These are phyloP conservation scores for Brevipalpus yothersi DNA, from an alignment of 1,140 invertebrate genomes.

Conservation along the genomic window DNA sequence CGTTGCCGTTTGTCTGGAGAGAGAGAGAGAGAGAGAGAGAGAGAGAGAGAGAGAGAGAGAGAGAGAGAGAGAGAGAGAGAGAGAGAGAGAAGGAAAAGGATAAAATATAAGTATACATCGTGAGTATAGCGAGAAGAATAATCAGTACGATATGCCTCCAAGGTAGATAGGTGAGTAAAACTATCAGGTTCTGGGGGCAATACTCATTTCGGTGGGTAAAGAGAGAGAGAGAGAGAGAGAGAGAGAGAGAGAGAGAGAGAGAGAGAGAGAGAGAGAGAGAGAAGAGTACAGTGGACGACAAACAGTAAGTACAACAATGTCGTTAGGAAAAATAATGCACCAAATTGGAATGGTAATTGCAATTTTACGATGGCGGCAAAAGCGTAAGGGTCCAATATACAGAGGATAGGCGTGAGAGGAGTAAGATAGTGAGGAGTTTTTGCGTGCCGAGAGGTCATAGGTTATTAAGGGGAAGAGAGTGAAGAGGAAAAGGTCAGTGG, in stretches of 20 bases:
- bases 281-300: neutral
- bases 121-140: neutral
- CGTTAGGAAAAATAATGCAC: neutral
- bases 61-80: too few relatives aligned
- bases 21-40: too few relatives aligned
- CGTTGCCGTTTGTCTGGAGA: constrained; percentile 56
- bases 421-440: too few relatives aligned
- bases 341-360: neutral
- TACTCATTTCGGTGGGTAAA: neutral
- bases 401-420: constrained; percentile 14
- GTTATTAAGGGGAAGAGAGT: too few relatives aligned
- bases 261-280: neutral
- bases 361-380: neutral
- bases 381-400: constrained; percentile 48
- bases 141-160: neutral
- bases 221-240: too few relatives aligned
- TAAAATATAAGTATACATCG: neutral
- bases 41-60: too few relatives aligned
- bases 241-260: neutral
- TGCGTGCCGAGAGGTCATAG: too few relatives aligned
- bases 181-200: neutral
- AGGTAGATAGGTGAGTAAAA: neutral
- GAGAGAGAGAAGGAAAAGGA: too few relatives aligned
- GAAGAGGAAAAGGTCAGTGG: too few relatives aligned
- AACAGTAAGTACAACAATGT: neutral